Base-by-base conservation (phyloP, 2,113 vertebrate genomes). In the Neopipo cinnamomea region DNA sequence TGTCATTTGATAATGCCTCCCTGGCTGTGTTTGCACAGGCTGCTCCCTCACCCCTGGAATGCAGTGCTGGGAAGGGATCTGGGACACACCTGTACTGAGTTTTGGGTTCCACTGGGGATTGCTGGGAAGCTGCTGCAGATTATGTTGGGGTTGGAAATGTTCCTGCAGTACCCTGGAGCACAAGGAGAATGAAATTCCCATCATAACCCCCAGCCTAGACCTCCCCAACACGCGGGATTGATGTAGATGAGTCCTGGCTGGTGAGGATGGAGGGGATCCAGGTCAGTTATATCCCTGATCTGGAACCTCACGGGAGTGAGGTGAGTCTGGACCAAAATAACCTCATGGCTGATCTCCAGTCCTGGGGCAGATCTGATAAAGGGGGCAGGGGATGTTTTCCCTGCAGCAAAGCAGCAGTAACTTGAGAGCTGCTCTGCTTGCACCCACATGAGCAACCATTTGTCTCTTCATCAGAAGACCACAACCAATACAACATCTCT, bases 401-500 rank as follows among this genome's bases (percentile, higher is more conserved):
- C 35, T 47, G 23, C 14, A 44, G 39, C 52, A 49, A 14, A 39
- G 9, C 30, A 52, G 2, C 19, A 41, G 14, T 28, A 47, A 58
- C 23, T 30, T 16, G 21, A n/a, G 21, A 75, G n/a, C 49, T 68
- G 42, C n/a, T 73, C 37, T 62, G n/a, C 13, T 17, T 46, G 8
- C 24, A 30, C 0, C 0, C 18, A 24, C 6, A 1, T 4, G n/a
- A 70, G 8, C 41, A 24, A 59, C 16, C 2, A 6, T 42, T 49
- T 22, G 33, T 66, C 24, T 68, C 27, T 52, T 35, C 5, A 6
- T 42, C 33, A 41, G 50, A 55, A 61, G 30, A 37, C 8, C 20
- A 25, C 20, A 73, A 44, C 13, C n/a, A 58, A 6, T 35, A 20
- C 37, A 46, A 44, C 4, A 8, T 28, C 7, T 68, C n/a, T 28